Base-by-base conservation (phyloP, 2,888 invertebrate species). In the Spisula subtruncata region DNA sequence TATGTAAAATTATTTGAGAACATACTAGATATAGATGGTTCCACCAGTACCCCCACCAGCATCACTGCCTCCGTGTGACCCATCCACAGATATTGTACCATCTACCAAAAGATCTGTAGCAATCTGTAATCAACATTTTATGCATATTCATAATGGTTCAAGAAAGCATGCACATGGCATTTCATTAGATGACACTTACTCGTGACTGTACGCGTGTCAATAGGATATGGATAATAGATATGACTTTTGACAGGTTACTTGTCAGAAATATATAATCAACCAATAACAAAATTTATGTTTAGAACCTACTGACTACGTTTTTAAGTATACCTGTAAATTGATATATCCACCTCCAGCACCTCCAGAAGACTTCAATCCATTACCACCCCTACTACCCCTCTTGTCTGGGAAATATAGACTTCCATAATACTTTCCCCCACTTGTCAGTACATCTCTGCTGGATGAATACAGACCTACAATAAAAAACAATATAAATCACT, bases 11-110 rank as follows among this genome's bases (percentile, higher is more conserved):
- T 16, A 51, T 51, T 16, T 6, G 51, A 46, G 1, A 14, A 86
- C 90, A 20, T 90, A 92, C 81, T 91, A 54, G 2, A 94, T 93
- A 81, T 83, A 90, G 12, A 95, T 88, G 18, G 94, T 93, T 41
- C 95, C 95, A n/a, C 94, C 95, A 90, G 94, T 94, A 18, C 95
- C 87, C 4, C 79, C 79, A 20, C 94, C 95, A 29, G 92, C 91
- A 54, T 81, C 82, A 35, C 75, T 71, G 5, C 89, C 91, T 51
- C 92, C 88, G 32, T 93, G 71, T 12, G 92, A 89, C 10, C 94
- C 95, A 89, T 94, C 94, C 1, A 92, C 89, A 14, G 90, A 86
- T 46, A 94, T 81, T 29, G 92, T 88, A 18, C 92, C 92, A 79
- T 94, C 93, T 14, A 95, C 83, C 1, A 91, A 60, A 29, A 95